phyloP scores from a whole-genome alignment of 2,113 vertebrate species.

The Dipodomys stephensi region DNA sequence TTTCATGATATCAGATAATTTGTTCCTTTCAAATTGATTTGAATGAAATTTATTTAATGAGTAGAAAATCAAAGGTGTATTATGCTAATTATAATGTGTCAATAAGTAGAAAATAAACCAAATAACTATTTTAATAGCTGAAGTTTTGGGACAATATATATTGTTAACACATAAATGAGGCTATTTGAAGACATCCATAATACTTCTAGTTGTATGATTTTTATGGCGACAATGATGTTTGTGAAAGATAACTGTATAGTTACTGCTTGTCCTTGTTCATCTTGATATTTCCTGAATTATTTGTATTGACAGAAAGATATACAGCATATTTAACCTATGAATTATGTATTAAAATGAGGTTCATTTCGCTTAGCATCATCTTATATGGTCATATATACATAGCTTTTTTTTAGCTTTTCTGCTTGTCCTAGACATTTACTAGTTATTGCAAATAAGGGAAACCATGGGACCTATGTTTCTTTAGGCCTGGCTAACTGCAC shows the following conservation, averaged over 20 bases:
- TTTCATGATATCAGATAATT: neutral
- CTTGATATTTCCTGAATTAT: neutral
- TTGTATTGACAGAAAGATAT: neutral
- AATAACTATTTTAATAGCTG: neutral
- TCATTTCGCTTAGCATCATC: neutral
- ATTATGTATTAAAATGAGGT: neutral
- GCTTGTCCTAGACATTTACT: too few relatives aligned
- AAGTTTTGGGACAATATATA: neutral
- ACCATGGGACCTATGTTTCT: too few relatives aligned
- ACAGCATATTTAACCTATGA: neutral
- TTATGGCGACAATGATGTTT: neutral
- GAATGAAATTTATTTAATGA: neutral
- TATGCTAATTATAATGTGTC: neutral
- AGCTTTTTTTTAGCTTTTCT: too few relatives aligned
- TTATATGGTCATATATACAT: too few relatives aligned
- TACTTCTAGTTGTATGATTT: neutral
- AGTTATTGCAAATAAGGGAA: too few relatives aligned
- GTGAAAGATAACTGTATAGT: neutral
- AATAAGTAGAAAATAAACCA: neutral
- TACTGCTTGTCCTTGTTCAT: neutral
- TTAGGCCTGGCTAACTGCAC: too few relatives aligned
- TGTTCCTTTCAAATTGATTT: slow-evolving; percentile 4
- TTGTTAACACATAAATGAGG: neutral
- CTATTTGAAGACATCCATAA: neutral
- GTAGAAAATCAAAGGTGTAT: neutral